phyloP scores from a whole-genome alignment of 2,888 invertebrate genomes.

The Endomychus coccineus region DNA sequence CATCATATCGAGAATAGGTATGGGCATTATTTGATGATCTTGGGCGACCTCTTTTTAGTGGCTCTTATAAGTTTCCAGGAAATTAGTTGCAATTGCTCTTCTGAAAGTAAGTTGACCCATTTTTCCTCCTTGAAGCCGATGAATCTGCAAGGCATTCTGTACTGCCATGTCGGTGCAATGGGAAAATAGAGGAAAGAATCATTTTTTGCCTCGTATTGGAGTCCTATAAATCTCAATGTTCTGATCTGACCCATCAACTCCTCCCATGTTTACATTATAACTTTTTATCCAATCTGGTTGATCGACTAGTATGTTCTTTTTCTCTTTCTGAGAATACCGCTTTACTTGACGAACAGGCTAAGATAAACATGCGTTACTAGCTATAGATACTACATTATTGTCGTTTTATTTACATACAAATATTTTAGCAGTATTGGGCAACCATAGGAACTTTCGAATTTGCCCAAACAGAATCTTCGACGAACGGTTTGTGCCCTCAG shows the following conservation, averaged over 20 bases:
- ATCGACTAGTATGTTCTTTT: constrained; percentile 7
- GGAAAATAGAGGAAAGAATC: too few species aligned
- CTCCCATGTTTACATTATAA: too few species aligned
- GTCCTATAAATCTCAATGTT: too few species aligned
- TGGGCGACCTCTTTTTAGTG: too few species aligned
- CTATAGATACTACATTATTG: constrained; percentile 20
- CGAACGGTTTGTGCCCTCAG: constrained; percentile 6
- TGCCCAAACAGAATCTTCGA: constrained; percentile 10
- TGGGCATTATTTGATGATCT: too few species aligned
- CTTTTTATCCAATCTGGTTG: constrained; percentile 5
- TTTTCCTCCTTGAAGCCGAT: constrained; percentile 14
- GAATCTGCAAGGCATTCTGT: constrained; percentile 3
- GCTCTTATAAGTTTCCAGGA: too few species aligned
- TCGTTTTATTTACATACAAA: constrained; percentile 19
- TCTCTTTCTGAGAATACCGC: constrained; percentile 10
- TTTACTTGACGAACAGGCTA: constrained; percentile 12
- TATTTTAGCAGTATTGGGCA: constrained; percentile 5
- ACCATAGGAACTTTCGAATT: constrained; percentile 4
- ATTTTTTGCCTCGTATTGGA: too few species aligned
- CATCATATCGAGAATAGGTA: too few species aligned
- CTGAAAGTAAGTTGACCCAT: constrained; percentile 18
- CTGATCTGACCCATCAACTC: too few species aligned
- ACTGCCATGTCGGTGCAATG: too few species aligned
- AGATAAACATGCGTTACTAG: constrained; percentile 11
- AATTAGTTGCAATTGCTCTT: constrained; percentile 13